phyloP scores from a whole-genome alignment of 2,797 vertebrate genomes.

The Melanotaenia nigrans region DNA sequence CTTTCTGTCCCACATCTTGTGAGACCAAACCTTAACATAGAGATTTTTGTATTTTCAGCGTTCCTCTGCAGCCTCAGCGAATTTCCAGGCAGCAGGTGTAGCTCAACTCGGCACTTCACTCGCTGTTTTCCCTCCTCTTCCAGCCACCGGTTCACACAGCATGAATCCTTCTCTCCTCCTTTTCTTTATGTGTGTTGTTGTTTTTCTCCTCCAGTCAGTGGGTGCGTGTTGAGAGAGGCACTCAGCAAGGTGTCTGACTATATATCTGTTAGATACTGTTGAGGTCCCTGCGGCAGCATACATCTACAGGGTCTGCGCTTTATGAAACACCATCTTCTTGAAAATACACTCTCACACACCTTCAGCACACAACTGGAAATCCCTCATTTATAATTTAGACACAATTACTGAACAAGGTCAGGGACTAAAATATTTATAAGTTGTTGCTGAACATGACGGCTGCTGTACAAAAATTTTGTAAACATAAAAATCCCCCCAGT shows the following conservation, averaged over 20 bases:
- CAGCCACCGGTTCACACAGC: neutral
- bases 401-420: constrained; percentile 43
- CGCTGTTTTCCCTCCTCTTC: neutral
- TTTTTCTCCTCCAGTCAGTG: constrained; percentile 6
- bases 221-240: constrained; percentile 5
- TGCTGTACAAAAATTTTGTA: constrained; percentile 8
- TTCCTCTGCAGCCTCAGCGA: neutral
- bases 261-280: constrained; percentile 11
- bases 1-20: neutral
- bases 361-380: neutral
- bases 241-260: constrained; percentile 13
- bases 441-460: constrained; percentile 3
- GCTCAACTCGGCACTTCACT: too few species aligned
- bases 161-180: constrained; percentile 8
- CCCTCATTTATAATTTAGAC: constrained; percentile 32
- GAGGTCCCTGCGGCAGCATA: neutral
- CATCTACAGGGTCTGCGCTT: constrained; percentile 41
- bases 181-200: neutral
- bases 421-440: constrained; percentile 41
- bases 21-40: neutral
- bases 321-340: constrained; percentile 22
- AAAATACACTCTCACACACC: constrained; percentile 17
- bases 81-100: neutral
- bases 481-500: neutral
- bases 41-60: neutral